A percentile compares a stretch with the other conserved stretches of the same genome.
Conservation (phyloP, 2,113 vertebrate species). For the Pantherophis guttatus region DNA sequence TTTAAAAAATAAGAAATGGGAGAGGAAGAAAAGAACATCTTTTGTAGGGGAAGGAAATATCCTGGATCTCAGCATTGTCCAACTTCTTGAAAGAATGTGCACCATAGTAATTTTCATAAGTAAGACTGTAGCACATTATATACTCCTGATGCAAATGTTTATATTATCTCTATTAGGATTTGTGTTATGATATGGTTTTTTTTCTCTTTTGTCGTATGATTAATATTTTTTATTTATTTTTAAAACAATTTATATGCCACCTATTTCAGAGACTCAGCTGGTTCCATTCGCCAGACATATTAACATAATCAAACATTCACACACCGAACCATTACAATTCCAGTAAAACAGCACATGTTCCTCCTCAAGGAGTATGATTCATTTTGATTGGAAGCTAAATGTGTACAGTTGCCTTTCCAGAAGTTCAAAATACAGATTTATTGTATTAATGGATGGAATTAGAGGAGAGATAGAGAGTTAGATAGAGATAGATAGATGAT, state of each 20-base stretch:
- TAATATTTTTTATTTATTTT: neutral
- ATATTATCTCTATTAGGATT: constrained; percentile 35
- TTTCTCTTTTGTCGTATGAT: constrained; percentile 44
- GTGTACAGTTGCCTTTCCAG: constrained; percentile 48
- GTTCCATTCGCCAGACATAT: neutral
- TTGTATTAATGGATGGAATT: constrained; percentile 13
- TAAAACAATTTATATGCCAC: neutral
- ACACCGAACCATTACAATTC: neutral
- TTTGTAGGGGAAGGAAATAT: constrained; percentile 35
- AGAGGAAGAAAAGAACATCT: constrained; percentile 28
- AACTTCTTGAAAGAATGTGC: constrained; percentile 23
- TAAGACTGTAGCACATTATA: constrained; percentile 22
- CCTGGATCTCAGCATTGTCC: neutral
- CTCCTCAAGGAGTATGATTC: constrained; percentile 35
- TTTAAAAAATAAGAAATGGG: neutral
- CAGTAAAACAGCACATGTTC: neutral
- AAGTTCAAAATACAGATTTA: constrained; percentile 18
- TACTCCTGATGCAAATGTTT: constrained; percentile 31
- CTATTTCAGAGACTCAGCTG: neutral
- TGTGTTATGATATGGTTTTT: constrained; percentile 22
- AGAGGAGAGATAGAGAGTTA: neutral
- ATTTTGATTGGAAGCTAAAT: constrained; percentile 36
- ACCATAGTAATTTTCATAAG: constrained; percentile 17
- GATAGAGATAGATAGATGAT: too few relatives aligned
- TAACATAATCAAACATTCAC: neutral